These are phyloP conservation scores for Ahaetulla prasina DNA, from an alignment of 2,113 vertebrate genomes.

Conservation along the genomic window DNA sequence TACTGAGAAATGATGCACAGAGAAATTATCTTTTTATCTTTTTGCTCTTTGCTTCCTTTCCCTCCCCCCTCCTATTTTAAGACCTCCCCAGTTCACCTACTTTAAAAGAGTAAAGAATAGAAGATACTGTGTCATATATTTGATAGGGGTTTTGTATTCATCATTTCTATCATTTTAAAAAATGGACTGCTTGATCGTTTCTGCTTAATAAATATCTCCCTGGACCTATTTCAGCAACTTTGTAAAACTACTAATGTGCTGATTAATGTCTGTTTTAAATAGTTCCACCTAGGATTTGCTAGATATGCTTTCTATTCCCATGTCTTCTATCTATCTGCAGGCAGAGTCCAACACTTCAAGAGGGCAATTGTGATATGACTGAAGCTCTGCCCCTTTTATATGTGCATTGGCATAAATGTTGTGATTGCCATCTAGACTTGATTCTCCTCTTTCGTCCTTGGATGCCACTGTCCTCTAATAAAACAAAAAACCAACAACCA, in stretches of 20 bases:
- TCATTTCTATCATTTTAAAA: constrained; percentile 11
- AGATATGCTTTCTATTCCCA: constrained; percentile 53
- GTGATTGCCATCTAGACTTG: no score
- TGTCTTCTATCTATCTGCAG: constrained; percentile 40
- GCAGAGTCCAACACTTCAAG: no score
- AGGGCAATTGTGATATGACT: no score
- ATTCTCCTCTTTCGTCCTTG: no score
- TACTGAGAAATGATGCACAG: constrained; percentile 2
- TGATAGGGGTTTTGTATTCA: constrained; percentile 4
- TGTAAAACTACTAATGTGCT: constrained; percentile 63
- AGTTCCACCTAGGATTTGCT: constrained; percentile 57
- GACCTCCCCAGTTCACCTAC: neutral
- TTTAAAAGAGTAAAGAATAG: neutral
- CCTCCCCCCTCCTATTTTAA: neutral
- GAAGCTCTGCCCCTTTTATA: no score
- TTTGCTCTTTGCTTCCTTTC: constrained; percentile 40
- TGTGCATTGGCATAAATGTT: no score
- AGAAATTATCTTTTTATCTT: constrained; percentile 26
- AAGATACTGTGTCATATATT: neutral
- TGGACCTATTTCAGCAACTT: constrained; percentile 65
- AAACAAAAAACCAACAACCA: constrained; percentile 34
- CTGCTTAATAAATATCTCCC: constrained; percentile 31
- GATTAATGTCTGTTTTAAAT: constrained; percentile 66
- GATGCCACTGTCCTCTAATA: constrained; percentile 40
- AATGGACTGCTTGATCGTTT: constrained; percentile 20